Evolutionary conservation across 2,888 invertebrate genomes (phyloP).

Genomic region (Hermaeophaga mercurialis): DNA sequence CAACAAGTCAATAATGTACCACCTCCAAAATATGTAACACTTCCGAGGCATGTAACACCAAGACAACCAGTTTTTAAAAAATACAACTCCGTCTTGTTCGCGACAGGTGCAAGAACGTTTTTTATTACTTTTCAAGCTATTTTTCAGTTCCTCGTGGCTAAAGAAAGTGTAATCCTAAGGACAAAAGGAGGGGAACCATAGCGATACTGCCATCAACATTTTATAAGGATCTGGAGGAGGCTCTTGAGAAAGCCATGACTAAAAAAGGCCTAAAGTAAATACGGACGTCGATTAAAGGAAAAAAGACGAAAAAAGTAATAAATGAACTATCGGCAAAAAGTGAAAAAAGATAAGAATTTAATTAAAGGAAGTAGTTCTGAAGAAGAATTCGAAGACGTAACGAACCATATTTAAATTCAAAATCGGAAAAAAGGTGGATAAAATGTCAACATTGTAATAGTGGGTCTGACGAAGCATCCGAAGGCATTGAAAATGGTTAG

Average conservation of each 20-base stretch:
- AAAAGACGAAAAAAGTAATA: not conserved
- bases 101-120: not conserved
- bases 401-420: slow-evolving; percentile 21
- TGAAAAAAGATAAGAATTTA: slow-evolving; percentile 4
- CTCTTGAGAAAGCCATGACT: too few species aligned
- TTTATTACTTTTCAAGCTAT: not conserved
- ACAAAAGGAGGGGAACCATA: not conserved
- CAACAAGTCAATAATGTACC: not conserved
- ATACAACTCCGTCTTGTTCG: slow-evolving; percentile 12
- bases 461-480: slow-evolving; percentile 33
- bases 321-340: not conserved
- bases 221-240: not conserved
- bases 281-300: not conserved
- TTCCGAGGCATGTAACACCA: not conserved
- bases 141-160: slow-evolving; percentile 8
- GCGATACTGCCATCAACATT: not conserved
- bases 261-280: not conserved
- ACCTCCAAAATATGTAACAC: not conserved
- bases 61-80: slow-evolving; percentile 8
- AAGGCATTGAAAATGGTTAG: slow-evolving; percentile 21
- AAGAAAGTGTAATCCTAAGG: not conserved
- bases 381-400: not conserved
- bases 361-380: not conserved
- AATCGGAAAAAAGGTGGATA: slow-evolving; percentile 28
- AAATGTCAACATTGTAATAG: slow-evolving; percentile 26